Base-by-base conservation (phyloP, 2,888 invertebrate species). In the Scaptomyza flava region DNA sequence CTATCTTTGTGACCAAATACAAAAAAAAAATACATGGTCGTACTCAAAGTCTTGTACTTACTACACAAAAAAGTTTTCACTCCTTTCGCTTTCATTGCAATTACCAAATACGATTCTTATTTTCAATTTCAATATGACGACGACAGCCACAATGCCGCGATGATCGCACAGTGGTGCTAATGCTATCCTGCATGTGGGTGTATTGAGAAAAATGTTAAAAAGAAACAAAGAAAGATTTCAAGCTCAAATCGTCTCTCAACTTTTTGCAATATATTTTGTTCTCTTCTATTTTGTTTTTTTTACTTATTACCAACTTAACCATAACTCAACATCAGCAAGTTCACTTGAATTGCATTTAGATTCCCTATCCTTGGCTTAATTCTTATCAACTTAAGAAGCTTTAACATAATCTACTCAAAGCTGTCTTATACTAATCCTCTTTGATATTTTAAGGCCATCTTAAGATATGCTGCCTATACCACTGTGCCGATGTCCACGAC, bases 111-210 rank as follows among this genome's bases (percentile, higher is more conserved):
- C 84, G 84, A 84, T 84, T 84, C 84, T 84, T 84, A 84, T 87
- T 84, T 84, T 87, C 87, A 87, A 85, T 84, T 84, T 84, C 84
- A 87, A 84, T 84, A 84, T 84, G 83, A 83, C 84, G 82, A 81
- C 84, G 82, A 87, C 84, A 84, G 74, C 68, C 75, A 80, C 76
- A 71, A 70, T 64, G 66, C 56, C 3, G 34, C 34, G 34, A 6
- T n/a, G 31, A 33, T 9, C 47, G 48, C 66, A 81, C 83, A 59
- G 61, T 84, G 79, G 67, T 33, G 14, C 36, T 2, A 38, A 6
- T 5, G 1, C 50, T n/a, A 7, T 33, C 8, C n/a, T 42, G 7
- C 6, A 31, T 42, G 65, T 48, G 70, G 46, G 48, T 43, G 43
- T 6, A 12, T 2, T 14, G n/a, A 7, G 5, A n/a, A 42, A 12